Evolutionary conservation across 1,140 invertebrate species (phyloP).

Genomic region (Platyura marginata): DNA sequence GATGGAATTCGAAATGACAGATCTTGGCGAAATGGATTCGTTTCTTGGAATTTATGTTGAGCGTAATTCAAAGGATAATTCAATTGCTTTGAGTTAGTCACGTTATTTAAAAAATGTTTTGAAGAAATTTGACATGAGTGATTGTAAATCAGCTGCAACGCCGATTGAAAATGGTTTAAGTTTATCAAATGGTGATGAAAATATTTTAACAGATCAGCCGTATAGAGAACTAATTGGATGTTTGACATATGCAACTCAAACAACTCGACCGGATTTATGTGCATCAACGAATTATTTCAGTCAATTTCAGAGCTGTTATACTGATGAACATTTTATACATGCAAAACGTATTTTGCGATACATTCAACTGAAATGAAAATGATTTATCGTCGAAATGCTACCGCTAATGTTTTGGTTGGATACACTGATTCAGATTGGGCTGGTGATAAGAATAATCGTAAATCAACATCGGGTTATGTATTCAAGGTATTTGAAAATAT

Average conservation of each 20-base stretch:
- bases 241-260: background rate
- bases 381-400: background rate
- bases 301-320: conserved; percentile 23
- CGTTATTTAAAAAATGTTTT: conserved; percentile 18
- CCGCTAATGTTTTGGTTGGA: conserved; percentile 10
- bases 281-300: conserved; percentile 24
- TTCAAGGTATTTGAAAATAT: conserved; percentile 13
- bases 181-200: conserved; percentile 8
- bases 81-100: conserved; percentile 13
- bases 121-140: conserved; percentile 16
- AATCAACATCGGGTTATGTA: conserved; percentile 21
- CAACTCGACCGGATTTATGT: conserved; percentile 27
- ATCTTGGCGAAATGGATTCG: conserved; percentile 12
- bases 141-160: conserved; percentile 15
- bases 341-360: conserved; percentile 30
- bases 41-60: conserved; percentile 20
- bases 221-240: conserved; percentile 1
- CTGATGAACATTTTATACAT: conserved; percentile 7
- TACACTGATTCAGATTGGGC: conserved; percentile 26
- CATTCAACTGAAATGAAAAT: conserved; percentile 6
- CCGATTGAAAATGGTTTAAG: conserved; percentile 14
- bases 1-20: conserved; percentile 14
- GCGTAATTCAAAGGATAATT: conserved; percentile 11
- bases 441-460: conserved; percentile 14
- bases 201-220: background rate